phyloP scores from a whole-genome alignment of 2,888 invertebrate species.

The Cinara cedri region DNA sequence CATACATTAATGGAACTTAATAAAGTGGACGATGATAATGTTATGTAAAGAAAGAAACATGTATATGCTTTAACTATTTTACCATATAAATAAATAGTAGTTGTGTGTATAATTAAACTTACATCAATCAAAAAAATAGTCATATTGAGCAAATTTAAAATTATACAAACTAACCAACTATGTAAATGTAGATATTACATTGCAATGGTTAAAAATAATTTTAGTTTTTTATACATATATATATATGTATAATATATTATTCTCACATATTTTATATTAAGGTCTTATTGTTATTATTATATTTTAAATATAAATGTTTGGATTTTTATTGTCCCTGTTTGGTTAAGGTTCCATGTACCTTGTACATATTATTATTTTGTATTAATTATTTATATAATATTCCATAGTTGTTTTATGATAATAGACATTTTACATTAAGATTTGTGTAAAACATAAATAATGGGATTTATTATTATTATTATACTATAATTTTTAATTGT shows the following conservation, averaged over 20 bases:
- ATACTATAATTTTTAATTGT: too few species aligned
- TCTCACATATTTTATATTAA: too few species aligned
- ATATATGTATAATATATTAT: too few species aligned
- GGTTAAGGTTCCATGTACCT: conserved; percentile 13
- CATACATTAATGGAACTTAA: background rate
- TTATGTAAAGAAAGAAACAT: too few species aligned
- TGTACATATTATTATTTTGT: background rate
- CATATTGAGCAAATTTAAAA: background rate
- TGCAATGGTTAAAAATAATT: too few species aligned
- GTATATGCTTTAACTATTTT: background rate
- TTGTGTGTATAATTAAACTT: background rate
- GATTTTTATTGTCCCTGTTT: background rate
- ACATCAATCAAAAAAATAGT: background rate
- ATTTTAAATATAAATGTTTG: too few species aligned
- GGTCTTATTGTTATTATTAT: background rate
- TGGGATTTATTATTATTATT: too few species aligned
- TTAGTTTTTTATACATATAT: background rate
- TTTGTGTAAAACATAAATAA: too few species aligned
- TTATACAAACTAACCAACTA: background rate
- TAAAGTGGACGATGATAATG: background rate
- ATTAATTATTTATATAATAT: background rate
- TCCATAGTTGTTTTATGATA: conserved; percentile 3
- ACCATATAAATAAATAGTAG: background rate
- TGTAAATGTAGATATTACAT: background rate
- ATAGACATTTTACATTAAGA: background rate